Conservation (phyloP, 30 jellyfish, hydroid and myxozoan species). For the Aurelia sp. region DNA sequence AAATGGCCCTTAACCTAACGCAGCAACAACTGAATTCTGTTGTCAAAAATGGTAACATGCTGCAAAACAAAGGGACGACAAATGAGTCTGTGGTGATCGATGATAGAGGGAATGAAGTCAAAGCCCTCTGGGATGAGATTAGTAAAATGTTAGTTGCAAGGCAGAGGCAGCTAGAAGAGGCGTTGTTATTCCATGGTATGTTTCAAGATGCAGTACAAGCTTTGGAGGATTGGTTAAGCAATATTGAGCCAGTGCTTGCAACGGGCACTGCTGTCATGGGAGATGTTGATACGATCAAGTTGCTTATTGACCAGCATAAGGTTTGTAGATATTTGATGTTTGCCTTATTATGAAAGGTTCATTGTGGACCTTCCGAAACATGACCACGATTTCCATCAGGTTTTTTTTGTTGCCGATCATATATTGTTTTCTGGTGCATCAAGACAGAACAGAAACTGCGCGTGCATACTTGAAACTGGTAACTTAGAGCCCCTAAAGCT, state of each 20-base stretch:
- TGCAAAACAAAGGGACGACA: constrained; percentile 78
- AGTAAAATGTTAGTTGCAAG: constrained; percentile 84
- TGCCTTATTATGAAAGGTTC: not conserved
- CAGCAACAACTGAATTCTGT: constrained; percentile 78
- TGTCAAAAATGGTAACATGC: constrained; percentile 73
- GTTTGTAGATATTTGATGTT: not conserved
- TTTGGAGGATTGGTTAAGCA: constrained; percentile 83
- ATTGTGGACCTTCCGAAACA: too few relatives aligned
- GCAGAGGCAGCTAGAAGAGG: constrained; percentile 95
- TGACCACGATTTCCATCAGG: too few relatives aligned
- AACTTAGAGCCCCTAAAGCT: too few relatives aligned
- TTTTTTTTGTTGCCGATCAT: too few relatives aligned
- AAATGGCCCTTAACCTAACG: constrained; percentile 62
- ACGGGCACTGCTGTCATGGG: constrained; percentile 99
- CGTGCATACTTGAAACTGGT: too few relatives aligned
- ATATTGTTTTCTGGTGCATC: too few relatives aligned
- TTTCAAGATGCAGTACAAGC: constrained; percentile 98
- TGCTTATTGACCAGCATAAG: constrained; percentile 92
- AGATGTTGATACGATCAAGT: constrained; percentile 91
- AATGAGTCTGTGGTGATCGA: constrained; percentile 81
- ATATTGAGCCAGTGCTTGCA: constrained; percentile 81
- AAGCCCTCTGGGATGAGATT: constrained; percentile 87
- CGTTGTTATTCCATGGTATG: constrained; percentile 97
- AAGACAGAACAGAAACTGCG: too few relatives aligned
- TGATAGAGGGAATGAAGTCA: constrained; percentile 65